A percentile compares a stretch with the other conserved stretches of the same genome.
These are phyloP conservation scores for Leuciscus idus DNA, from an alignment of 2,113 vertebrate genomes.

Conservation along the genomic window DNA sequence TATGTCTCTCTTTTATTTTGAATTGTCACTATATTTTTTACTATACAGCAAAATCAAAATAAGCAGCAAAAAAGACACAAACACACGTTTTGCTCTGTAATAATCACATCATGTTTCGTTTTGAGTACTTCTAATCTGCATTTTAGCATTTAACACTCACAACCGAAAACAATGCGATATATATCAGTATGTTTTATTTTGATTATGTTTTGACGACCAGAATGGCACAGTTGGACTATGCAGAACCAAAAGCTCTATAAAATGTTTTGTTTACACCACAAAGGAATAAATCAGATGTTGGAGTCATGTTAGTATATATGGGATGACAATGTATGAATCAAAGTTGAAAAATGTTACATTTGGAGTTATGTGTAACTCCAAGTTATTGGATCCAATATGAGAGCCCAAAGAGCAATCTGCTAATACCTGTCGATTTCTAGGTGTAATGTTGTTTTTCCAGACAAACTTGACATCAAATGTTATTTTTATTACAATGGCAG, in stretches of 20 bases:
- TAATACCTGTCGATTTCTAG: conserved; percentile 26
- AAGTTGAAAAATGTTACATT: not conserved
- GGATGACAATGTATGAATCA: not conserved
- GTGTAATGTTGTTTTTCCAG: too few species aligned
- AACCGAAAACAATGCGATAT: not conserved
- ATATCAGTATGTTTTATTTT: not conserved
- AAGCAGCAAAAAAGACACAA: conserved; percentile 26
- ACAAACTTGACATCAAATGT: not conserved
- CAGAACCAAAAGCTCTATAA: conserved; percentile 35
- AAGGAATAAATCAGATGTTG: not conserved
- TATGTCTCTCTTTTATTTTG: not conserved
- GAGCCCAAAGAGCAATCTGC: conserved; percentile 52
- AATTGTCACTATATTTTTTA: conserved; percentile 8
- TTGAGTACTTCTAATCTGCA: conserved; percentile 27
- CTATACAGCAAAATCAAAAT: conserved; percentile 14
- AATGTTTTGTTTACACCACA: conserved; percentile 13
- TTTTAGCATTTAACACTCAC: conserved; percentile 37
- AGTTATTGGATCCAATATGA: conserved; percentile 13
- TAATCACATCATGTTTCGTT: not conserved
- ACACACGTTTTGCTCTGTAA: not conserved
- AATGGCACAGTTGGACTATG: conserved; percentile 37
- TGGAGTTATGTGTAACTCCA: conserved; percentile 6
- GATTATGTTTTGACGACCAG: not conserved
- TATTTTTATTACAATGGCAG: not conserved
- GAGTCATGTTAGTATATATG: not conserved